Evolutionary conservation across 2,113 vertebrate genomes (phyloP).

Genomic region (Lepisosteus osseus): DNA sequence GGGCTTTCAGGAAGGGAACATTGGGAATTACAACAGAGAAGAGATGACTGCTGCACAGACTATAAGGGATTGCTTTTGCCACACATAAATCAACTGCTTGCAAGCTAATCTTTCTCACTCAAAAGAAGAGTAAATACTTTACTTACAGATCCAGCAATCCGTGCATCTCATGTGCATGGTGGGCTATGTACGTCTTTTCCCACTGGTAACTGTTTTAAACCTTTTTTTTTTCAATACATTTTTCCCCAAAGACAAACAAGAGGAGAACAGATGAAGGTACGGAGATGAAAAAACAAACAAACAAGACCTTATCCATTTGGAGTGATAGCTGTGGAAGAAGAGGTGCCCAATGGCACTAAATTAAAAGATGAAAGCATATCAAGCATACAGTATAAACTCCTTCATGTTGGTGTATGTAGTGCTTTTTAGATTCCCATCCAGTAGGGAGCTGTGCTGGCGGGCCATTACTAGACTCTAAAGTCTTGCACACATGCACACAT

Average conservation of each 20-base stretch:
- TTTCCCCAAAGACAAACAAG: slow-evolving; percentile 50
- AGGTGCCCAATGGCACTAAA: slow-evolving; percentile 3
- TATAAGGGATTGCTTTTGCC: slow-evolving; percentile 84
- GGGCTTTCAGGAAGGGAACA: slow-evolving; percentile 82
- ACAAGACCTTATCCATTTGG: slow-evolving; percentile 21
- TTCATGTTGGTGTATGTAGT: neutral
- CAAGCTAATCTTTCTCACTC: slow-evolving; percentile 83
- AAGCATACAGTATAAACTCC: neutral
- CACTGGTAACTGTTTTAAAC: slow-evolving; percentile 56
- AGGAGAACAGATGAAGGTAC: slow-evolving; percentile 24
- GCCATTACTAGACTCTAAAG: too few species aligned
- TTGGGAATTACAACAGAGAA: slow-evolving; percentile 72
- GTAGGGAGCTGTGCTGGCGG: too few species aligned
- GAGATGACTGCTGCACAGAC: slow-evolving; percentile 70
- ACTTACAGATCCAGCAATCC: slow-evolving; percentile 65
- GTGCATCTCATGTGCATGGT: slow-evolving; percentile 62
- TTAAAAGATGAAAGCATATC: neutral
- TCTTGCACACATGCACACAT: too few species aligned
- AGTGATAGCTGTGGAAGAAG: slow-evolving; percentile 16
- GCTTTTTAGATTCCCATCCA: too few species aligned
- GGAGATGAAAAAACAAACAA: slow-evolving; percentile 41
- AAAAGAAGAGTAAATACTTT: slow-evolving; percentile 80
- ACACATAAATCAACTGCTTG: slow-evolving; percentile 86
- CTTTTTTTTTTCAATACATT: slow-evolving; percentile 55
- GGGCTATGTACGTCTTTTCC: slow-evolving; percentile 61